Evolutionary conservation across 2,797 vertebrate species (phyloP).

Genomic region (Knipowitschia caucasica): DNA sequence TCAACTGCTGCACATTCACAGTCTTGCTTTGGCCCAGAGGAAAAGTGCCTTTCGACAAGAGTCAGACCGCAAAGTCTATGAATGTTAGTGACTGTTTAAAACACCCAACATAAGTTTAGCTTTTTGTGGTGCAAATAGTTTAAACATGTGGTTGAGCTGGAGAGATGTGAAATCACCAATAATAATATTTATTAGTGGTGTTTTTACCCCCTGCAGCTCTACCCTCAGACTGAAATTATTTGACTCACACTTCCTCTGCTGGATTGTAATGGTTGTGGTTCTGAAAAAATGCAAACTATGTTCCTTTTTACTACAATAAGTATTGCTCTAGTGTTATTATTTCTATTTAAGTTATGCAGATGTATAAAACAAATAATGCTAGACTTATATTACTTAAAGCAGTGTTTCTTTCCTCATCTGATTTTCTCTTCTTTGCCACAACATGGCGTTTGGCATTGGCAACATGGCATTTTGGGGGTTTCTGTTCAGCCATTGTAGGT

Average conservation of each 20-base stretch:
- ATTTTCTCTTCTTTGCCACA: too few species aligned
- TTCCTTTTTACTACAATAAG: neutral
- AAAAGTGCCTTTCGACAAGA: slow-evolving; percentile 35
- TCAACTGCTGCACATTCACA: slow-evolving; percentile 19
- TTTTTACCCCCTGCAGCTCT: slow-evolving; percentile 5
- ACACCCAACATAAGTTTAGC: slow-evolving; percentile 14
- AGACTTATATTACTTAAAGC: too few species aligned
- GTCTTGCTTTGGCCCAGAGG: slow-evolving; percentile 26
- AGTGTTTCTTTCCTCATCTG: too few species aligned
- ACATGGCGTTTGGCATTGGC: too few species aligned
- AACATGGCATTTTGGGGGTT: too few species aligned
- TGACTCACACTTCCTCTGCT: neutral
- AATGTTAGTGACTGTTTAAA: slow-evolving; percentile 22
- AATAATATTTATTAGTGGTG: slow-evolving; percentile 16
- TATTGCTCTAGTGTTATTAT: neutral
- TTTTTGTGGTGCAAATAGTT: slow-evolving; percentile 15
- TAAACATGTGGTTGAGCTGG: slow-evolving; percentile 20
- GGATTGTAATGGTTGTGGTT: neutral
- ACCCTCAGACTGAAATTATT: slow-evolving; percentile 3
- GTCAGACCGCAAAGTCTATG: slow-evolving; percentile 10
- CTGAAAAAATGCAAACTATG: neutral
- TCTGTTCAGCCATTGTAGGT: too few species aligned
- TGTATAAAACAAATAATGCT: neutral
- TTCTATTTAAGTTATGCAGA: neutral
- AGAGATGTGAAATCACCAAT: neutral